phyloP scores from a whole-genome alignment of 2,888 invertebrate species.

The Sinhomidia bicolor region DNA sequence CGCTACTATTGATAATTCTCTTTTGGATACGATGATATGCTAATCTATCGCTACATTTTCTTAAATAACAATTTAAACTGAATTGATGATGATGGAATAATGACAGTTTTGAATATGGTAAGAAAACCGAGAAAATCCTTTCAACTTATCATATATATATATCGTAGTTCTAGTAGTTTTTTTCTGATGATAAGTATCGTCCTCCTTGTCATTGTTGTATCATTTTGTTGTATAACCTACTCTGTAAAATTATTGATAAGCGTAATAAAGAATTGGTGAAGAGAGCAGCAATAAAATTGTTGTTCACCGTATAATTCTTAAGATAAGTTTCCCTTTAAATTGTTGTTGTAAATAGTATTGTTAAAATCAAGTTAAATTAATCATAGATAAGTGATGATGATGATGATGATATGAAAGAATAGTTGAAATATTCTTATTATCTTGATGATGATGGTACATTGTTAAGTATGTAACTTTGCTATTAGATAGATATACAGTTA shows the following conservation, averaged over 20 bases:
- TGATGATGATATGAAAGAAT: no score
- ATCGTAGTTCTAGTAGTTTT: no score
- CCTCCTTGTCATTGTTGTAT: conserved; percentile 50
- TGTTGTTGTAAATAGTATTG: no score
- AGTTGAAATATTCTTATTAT: no score
- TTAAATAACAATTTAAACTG: neutral
- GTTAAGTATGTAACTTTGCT: conserved; percentile 50
- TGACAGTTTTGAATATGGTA: conserved; percentile 34
- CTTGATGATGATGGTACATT: neutral
- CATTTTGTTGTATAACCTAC: conserved; percentile 62
- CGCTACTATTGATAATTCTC: neutral
- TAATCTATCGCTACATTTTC: neutral
- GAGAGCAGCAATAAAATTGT: no score
- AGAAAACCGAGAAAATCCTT: no score
- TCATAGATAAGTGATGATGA: no score
- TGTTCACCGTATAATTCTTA: no score
- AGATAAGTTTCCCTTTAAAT: no score
- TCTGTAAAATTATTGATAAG: conserved; percentile 55
- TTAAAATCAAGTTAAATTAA: no score
- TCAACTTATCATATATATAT: neutral
- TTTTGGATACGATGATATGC: neutral
- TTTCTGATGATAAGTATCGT: neutral
- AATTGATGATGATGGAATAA: no score
- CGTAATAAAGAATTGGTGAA: neutral
- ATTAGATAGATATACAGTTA: neutral